phyloP scores from a whole-genome alignment of 2,888 invertebrate genomes.

The Eristalis arbustorum region DNA sequence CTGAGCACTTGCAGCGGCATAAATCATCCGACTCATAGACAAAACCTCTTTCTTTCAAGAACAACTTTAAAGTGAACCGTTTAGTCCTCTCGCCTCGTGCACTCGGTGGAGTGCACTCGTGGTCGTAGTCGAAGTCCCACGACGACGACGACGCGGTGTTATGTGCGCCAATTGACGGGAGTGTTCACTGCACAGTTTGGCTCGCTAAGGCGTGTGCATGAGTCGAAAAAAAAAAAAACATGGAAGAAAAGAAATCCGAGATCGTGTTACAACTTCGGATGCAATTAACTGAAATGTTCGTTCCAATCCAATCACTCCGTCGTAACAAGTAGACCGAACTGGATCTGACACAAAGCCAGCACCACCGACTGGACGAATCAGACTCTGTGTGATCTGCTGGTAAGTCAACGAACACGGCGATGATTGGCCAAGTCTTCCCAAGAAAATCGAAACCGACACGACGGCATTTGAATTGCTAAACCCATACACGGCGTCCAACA shows the following conservation, averaged over 20 bases:
- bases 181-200: neutral
- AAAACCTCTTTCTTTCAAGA: neutral
- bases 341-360: constrained; percentile 10
- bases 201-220: neutral
- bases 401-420: neutral
- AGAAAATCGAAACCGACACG: constrained; percentile 22
- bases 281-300: constrained; percentile 40
- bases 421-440: constrained; percentile 22
- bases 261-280: neutral
- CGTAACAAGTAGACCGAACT: constrained; percentile 38
- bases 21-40: neutral
- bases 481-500: neutral
- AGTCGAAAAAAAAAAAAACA: constrained; percentile 26
- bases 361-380: neutral
- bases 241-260: neutral
- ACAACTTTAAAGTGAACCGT: neutral
- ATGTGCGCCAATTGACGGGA: neutral
- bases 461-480: constrained; percentile 45
- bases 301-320: constrained; percentile 32
- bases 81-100: neutral
- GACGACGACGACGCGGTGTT: neutral
- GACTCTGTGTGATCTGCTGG: neutral
- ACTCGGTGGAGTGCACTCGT: neutral
- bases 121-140: neutral
- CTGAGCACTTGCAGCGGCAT: neutral